phyloP scores from a whole-genome alignment of 2,113 vertebrate genomes.

The Dicerorhinus sumatrensis region DNA sequence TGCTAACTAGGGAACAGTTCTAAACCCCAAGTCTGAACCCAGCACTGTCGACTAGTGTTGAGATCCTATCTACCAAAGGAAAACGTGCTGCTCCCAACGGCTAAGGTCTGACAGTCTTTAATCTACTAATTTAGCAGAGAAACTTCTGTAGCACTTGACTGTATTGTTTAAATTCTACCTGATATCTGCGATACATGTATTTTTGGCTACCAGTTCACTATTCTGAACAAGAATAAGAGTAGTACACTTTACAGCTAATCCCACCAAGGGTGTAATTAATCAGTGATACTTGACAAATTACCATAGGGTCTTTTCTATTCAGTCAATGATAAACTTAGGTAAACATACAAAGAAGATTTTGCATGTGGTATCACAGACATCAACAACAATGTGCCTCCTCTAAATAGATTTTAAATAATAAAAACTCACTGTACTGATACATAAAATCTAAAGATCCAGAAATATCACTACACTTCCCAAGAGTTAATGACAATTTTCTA shows the following conservation, averaged over 20 bases:
- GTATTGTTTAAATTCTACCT: constrained; percentile 84
- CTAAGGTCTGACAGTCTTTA: constrained; percentile 74
- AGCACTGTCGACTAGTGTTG: constrained; percentile 70
- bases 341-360: constrained; percentile 83
- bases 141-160: constrained; percentile 82
- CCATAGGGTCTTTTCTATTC: constrained; percentile 81
- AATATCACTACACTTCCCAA: constrained; percentile 5
- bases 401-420: constrained; percentile 84
- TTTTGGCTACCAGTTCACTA: constrained; percentile 85
- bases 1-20: constrained; percentile 71
- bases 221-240: constrained; percentile 84
- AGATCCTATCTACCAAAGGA: constrained; percentile 77
- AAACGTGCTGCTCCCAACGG: constrained; percentile 75
- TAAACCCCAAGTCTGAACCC: constrained; percentile 63
- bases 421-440: constrained; percentile 63
- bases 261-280: constrained; percentile 81
- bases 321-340: constrained; percentile 82
- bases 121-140: constrained; percentile 84
- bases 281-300: constrained; percentile 80
- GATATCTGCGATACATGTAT: constrained; percentile 80
- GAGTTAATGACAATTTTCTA: constrained; percentile 62
- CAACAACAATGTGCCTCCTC: constrained; percentile 80
- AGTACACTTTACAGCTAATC: constrained; percentile 81
- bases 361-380: constrained; percentile 80
- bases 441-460: constrained; percentile 63